Evolutionary conservation across 2,113 vertebrate species (phyloP).

Genomic region (Bubo blakistoni): DNA sequence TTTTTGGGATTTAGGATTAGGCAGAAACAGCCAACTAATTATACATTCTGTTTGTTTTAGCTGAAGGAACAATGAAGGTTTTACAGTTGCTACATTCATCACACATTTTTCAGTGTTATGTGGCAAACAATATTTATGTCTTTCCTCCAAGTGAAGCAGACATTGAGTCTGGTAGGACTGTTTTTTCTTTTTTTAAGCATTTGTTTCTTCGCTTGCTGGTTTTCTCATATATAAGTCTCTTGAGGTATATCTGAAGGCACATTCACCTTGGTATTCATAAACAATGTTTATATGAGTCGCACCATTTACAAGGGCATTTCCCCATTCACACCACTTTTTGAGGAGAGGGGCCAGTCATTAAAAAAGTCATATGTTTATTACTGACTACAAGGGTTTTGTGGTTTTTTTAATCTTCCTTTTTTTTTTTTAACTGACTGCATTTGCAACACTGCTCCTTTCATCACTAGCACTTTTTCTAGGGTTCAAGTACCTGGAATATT

Average conservation of each 20-base stretch:
- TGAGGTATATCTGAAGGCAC: not conserved
- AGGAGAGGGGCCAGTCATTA: not conserved
- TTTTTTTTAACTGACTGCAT: not conserved
- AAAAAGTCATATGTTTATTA: not conserved
- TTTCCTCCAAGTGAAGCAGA: conserved; percentile 61
- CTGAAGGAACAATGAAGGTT: conserved; percentile 38
- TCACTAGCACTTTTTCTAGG: not conserved
- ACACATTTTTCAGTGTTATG: conserved; percentile 43
- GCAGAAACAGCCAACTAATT: conserved; percentile 53
- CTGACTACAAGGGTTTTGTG: not conserved
- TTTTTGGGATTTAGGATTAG: conserved; percentile 29
- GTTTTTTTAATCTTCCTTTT: not conserved
- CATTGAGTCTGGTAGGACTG: conserved; percentile 55
- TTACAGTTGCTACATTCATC: conserved; percentile 37
- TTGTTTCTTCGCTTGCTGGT: conserved; percentile 21
- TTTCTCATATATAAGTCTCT: conserved; percentile 33
- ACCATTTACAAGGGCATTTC: not conserved
- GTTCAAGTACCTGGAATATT: not conserved
- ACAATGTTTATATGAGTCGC: not conserved
- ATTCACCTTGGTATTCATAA: not conserved
- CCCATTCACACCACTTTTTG: not conserved
- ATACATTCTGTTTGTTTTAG: conserved; percentile 22
- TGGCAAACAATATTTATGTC: conserved; percentile 67
- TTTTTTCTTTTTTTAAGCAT: not conserved
- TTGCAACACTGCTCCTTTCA: not conserved